A percentile compares a stretch with the other conserved stretches of the same genome.
phyloP scores from a whole-genome alignment of 2,113 vertebrate genomes.

The Leptocoma aspasia region DNA sequence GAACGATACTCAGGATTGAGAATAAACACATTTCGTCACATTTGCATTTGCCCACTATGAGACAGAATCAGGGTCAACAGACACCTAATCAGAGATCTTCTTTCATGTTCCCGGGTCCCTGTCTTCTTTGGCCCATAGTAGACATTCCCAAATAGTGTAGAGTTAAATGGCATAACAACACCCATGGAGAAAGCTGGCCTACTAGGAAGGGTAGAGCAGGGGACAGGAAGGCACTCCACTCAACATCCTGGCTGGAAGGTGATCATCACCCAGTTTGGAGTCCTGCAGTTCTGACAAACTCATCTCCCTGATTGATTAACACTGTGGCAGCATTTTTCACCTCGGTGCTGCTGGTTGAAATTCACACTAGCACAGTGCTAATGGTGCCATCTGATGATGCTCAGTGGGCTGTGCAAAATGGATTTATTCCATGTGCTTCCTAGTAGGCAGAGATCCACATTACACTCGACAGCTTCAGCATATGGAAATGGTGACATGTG shows the following conservation, averaged over 20 bases:
- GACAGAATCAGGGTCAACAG: neutral
- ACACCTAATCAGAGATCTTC: neutral
- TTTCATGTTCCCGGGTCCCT: neutral
- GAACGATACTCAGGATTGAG: neutral
- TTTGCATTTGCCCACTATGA: neutral
- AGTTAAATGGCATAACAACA: neutral
- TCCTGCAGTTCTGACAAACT: neutral
- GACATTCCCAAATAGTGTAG: neutral
- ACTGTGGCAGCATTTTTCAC: neutral
- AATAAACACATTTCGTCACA: neutral
- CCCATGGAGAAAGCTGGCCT: neutral
- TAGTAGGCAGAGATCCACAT: neutral
- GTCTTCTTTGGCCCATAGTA: neutral
- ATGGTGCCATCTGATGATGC: slow-evolving; percentile 13
- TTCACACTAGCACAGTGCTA: neutral
- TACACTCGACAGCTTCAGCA: neutral
- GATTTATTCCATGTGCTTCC: slow-evolving; percentile 5
- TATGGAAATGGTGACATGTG: slow-evolving; percentile 26
- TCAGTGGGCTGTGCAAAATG: neutral
- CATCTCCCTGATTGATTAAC: neutral
- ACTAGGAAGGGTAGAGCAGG: neutral
- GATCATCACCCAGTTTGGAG: neutral
- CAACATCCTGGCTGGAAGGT: neutral
- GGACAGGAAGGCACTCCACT: neutral
- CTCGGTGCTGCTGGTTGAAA: neutral